Percentiles rank a stretch among this genome's conserved stretches.
Evolutionary conservation across 1,140 invertebrate genomes (phyloP).

Genomic region (Pseudomyrmex gracilis): DNA sequence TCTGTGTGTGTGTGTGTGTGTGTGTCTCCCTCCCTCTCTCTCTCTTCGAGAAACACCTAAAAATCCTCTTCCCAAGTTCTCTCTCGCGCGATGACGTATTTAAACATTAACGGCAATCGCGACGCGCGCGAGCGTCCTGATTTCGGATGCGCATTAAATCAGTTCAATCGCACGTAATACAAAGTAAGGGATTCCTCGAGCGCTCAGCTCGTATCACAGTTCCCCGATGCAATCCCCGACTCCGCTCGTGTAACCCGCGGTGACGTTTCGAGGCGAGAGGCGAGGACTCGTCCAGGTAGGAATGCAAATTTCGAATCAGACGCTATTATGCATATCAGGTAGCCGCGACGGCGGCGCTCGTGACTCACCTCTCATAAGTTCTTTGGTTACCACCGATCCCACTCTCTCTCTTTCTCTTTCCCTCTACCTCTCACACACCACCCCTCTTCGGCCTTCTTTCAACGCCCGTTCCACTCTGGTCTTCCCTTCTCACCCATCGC

Average conservation of each 20-base stretch:
- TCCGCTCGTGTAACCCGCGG: conserved; percentile 1
- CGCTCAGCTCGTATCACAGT: conserved; percentile 3
- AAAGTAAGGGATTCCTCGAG: conserved; percentile 22
- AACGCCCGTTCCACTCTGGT: conserved; percentile 32
- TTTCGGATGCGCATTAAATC: conserved; percentile 54
- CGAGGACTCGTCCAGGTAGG: conserved; percentile 73
- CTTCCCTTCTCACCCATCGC: conserved; percentile 12
- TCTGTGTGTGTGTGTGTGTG: too few relatives aligned
- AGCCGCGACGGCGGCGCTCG: conserved; percentile 61
- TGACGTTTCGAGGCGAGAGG: conserved; percentile 63
- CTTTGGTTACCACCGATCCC: conserved; percentile 73
- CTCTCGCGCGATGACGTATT: conserved; percentile 5
- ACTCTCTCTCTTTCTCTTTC: not conserved
- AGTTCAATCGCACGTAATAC: conserved; percentile 53
- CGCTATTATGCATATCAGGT: conserved; percentile 82
- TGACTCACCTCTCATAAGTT: conserved; percentile 77
- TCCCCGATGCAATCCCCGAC: conserved; percentile 1
- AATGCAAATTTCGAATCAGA: conserved; percentile 81
- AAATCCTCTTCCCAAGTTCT: too few relatives aligned
- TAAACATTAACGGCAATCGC: conserved; percentile 17
- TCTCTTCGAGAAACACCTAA: too few relatives aligned
- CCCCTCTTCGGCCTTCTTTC: conserved; percentile 37
- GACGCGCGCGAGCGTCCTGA: conserved; percentile 2
- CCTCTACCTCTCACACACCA: too few relatives aligned
- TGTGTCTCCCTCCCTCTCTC: not conserved